Evolutionary conservation across 2,113 vertebrate genomes (phyloP), one percentile per base, ranked within the genome.

Genomic region (Sorex fumeus): DNA sequence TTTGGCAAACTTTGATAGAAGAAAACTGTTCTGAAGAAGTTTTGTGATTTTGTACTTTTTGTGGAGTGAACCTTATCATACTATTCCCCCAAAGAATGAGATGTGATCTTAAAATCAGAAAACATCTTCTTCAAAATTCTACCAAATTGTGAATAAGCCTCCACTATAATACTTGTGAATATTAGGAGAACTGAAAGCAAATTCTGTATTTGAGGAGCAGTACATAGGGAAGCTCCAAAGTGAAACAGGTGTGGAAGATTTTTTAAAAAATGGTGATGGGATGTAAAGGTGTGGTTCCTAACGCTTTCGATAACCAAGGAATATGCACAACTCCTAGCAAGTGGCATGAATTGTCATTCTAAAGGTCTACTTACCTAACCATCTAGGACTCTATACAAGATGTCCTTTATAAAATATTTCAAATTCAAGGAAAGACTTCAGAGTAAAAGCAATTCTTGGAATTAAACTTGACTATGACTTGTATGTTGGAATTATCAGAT

Each of bases 401-500:
- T 62, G 12, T 47, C 53, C 50, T 74, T 88, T 83, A 79, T 13
- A 85, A 72, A 87, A 90, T 83, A 43, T 66, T 60, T 1, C 36
- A 66, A 76, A 71, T 34, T 84, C 74, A 64, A 45, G n/a, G 53
- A 67, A 80, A 85, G n/a, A 36, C 19, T 83, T 23, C 71, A 78
- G 28, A 87, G 36, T 47, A 25, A 57, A 64, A 74, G 2, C 2
- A 57, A 11, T 45, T 47, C 45, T 78, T 3, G 87, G 23, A 85
- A 79, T 8, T 30, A 77, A 85, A 69, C 62, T 69, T 60, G 66
- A 62, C 60, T 62, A 82, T 69, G 64, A 71, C 47, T 80, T n/a
- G 47, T 16, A 57, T 43, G 27, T 72, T 70, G 21, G 10, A 75
- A 75, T 86, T 85, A 78, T 75, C 66, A 69, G 47, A 40, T 18